phyloP scores from a whole-genome alignment of 2,797 vertebrate genomes.

The Lepilemur septentrionalis region DNA sequence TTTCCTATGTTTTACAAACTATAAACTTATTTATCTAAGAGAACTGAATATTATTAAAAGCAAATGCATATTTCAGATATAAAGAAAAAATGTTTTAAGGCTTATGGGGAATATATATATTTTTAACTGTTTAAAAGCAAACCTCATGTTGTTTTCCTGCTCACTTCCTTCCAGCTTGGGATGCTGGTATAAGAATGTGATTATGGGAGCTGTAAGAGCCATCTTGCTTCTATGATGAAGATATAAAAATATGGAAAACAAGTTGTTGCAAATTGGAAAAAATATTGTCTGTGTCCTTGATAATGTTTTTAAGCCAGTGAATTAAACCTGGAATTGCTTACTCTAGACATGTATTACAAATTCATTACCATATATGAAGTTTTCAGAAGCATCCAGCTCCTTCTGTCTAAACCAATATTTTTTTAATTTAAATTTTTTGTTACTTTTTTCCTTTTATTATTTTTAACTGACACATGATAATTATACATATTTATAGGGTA shows the following conservation, averaged over 20 bases:
- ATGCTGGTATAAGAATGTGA: neutral
- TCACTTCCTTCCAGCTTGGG: neutral
- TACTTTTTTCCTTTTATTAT: neutral
- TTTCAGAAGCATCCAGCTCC: neutral
- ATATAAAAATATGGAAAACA: neutral
- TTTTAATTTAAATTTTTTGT: neutral
- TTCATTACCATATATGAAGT: neutral
- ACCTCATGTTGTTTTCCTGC: neutral
- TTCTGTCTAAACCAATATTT: neutral
- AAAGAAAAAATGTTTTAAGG: neutral
- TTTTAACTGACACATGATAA: neutral
- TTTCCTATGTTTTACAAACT: neutral
- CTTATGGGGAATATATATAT: neutral
- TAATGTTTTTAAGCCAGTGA: neutral
- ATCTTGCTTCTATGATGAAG: neutral
- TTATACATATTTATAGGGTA: no score
- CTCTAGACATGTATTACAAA: neutral
- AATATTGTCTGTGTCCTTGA: neutral
- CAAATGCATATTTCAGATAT: neutral
- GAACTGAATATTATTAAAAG: neutral
- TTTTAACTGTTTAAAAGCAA: neutral
- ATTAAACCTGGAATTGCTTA: neutral
- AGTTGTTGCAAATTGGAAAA: neutral
- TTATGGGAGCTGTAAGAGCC: neutral
- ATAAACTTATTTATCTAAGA: neutral